Conservation (phyloP, 2,888 invertebrate species). For the Drosophila pseudotalamancana region DNA sequence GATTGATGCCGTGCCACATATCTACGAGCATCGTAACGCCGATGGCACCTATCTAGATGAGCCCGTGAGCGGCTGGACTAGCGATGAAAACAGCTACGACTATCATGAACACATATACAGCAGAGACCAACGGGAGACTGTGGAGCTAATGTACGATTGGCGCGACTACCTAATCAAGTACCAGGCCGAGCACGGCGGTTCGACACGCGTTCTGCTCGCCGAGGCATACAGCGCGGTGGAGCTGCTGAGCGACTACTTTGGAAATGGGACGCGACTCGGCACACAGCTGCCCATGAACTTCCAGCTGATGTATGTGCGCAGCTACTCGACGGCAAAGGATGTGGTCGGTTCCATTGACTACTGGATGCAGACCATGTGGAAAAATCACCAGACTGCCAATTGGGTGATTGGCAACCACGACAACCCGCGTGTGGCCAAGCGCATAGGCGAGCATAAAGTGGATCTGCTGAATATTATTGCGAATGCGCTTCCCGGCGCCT, state of each 20-base stretch:
- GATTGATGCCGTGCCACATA: conserved; percentile 87
- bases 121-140: conserved; percentile 86
- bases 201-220: conserved; percentile 86
- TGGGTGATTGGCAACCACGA: conserved; percentile 91
- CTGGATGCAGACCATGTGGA: conserved; percentile 87
- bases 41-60: conserved; percentile 84
- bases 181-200: conserved; percentile 75
- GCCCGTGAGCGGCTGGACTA: conserved; percentile 84
- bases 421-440: conserved; percentile 86
- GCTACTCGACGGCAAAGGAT: conserved; percentile 85
- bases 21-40: conserved; percentile 84
- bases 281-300: conserved; percentile 89
- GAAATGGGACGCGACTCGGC: conserved; percentile 84
- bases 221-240: conserved; percentile 87
- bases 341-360: conserved; percentile 85
- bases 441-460: conserved; percentile 88
- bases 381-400: conserved; percentile 85
- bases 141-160: conserved; percentile 86
- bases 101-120: conserved; percentile 87
- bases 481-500: conserved; percentile 90
- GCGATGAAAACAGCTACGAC: conserved; percentile 85
- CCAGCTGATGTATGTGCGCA: conserved; percentile 85
- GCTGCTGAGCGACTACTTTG: conserved; percentile 86
- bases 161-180: conserved; percentile 85
- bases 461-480: conserved; percentile 89